Evolutionary conservation across 2,113 vertebrate species (phyloP).

Genomic region (Protomyctophum bolini): DNA sequence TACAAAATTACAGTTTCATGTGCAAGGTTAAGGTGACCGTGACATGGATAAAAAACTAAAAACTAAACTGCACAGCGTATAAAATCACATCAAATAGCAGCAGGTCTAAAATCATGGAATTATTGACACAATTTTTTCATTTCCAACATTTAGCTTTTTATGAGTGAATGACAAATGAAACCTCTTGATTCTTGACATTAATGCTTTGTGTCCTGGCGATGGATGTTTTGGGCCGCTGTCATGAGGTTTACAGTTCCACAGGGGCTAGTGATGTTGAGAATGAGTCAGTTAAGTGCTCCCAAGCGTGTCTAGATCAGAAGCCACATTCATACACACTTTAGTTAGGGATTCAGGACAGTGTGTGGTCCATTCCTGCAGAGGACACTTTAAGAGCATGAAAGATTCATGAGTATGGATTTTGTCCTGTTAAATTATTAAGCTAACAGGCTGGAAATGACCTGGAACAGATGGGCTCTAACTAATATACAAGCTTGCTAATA

Average conservation of each 20-base stretch:
- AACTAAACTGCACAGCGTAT: too few relatives aligned
- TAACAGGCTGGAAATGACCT: conserved; percentile 61
- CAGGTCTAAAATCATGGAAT: too few relatives aligned
- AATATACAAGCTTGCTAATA: conserved; percentile 49
- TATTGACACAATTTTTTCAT: too few relatives aligned
- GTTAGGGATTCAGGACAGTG: conserved; percentile 8
- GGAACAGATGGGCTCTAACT: conserved; percentile 67
- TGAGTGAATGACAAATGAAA: too few relatives aligned
- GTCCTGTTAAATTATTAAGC: conserved; percentile 78
- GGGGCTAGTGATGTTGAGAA: conserved; percentile 20
- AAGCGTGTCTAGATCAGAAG: conserved; percentile 9
- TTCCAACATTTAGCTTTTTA: too few relatives aligned
- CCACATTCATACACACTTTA: not conserved
- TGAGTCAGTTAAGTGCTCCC: conserved; percentile 21
- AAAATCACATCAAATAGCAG: too few relatives aligned
- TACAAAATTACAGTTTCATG: too few relatives aligned
- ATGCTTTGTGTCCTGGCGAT: not conserved
- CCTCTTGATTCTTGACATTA: too few relatives aligned
- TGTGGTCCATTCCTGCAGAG: conserved; percentile 44
- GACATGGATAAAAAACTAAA: too few relatives aligned
- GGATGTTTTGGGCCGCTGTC: conserved; percentile 11
- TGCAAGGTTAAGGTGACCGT: too few relatives aligned
- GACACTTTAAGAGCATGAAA: conserved; percentile 72
- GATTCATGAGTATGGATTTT: conserved; percentile 74
- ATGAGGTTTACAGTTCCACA: conserved; percentile 14